Evolutionary conservation across 2,113 vertebrate genomes (phyloP).

Genomic region (Indicator maculatus): DNA sequence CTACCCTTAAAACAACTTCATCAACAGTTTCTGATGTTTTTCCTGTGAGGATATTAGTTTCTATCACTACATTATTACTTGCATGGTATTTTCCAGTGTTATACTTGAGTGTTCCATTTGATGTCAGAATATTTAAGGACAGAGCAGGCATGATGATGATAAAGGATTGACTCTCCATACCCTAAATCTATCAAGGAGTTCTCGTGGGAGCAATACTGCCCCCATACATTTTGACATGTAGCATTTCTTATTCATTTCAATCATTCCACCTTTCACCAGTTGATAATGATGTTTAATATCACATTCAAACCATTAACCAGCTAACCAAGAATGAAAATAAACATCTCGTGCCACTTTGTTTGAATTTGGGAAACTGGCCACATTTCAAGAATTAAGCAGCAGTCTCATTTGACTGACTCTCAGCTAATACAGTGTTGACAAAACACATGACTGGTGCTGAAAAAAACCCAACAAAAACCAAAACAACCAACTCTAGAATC

Average conservation of each 20-base stretch:
- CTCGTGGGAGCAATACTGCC: not conserved
- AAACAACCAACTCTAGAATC: not conserved
- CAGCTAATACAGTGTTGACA: not conserved
- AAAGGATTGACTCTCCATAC: conserved; percentile 17
- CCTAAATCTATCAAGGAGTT: conserved; percentile 10
- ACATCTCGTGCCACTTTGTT: not conserved
- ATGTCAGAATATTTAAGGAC: conserved; percentile 32
- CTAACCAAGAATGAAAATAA: conserved; percentile 49
- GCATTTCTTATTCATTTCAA: conserved; percentile 37
- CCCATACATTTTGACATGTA: conserved; percentile 17
- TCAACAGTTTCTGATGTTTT: not conserved
- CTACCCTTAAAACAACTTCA: not conserved
- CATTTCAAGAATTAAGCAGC: conserved; percentile 1
- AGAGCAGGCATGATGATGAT: not conserved
- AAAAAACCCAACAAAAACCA: not conserved
- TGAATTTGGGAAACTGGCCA: conserved; percentile 11
- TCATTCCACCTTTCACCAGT: conserved; percentile 32
- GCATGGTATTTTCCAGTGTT: not conserved
- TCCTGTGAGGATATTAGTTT: not conserved
- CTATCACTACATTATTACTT: not conserved
- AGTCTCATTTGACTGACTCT: not conserved
- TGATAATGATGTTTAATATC: conserved; percentile 17
- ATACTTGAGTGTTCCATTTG: conserved; percentile 4
- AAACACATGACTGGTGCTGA: not conserved
- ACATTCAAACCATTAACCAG: conserved; percentile 15